Conservation (phyloP, 2,888 invertebrate genomes). For the Drosophila anceps region DNA sequence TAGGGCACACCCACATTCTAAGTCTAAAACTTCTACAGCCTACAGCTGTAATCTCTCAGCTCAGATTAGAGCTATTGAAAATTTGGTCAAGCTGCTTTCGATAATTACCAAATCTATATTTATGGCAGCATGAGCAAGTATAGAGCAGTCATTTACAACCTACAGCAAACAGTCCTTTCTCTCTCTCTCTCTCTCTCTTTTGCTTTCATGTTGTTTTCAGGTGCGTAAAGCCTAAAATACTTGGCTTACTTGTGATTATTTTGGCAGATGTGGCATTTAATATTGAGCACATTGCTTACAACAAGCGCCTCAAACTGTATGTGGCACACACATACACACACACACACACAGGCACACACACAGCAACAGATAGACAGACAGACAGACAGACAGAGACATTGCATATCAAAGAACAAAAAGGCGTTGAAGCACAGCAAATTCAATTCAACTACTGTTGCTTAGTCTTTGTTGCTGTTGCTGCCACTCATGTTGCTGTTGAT, state of each 20-base stretch:
- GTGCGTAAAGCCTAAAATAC: constrained; percentile 31
- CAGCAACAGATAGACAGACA: neutral
- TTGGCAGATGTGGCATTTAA: constrained; percentile 6
- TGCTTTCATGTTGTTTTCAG: constrained; percentile 20
- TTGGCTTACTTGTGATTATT: constrained; percentile 22
- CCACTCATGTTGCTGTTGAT: constrained; percentile 47
- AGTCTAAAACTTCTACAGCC: no score
- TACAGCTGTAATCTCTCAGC: no score
- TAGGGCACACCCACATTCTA: neutral
- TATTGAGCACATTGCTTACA: constrained; percentile 27
- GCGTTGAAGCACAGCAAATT: constrained; percentile 79
- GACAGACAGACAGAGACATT: constrained; percentile 7
- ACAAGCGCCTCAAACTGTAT: constrained; percentile 39
- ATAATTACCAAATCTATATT: neutral
- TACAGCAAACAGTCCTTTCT: neutral
- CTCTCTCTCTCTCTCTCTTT: neutral
- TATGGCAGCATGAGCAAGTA: neutral
- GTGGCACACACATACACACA: neutral
- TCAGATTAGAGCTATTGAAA: no score
- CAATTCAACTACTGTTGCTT: constrained; percentile 79
- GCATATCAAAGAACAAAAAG: constrained; percentile 73
- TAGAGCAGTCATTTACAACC: neutral
- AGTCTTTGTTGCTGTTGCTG: constrained; percentile 26
- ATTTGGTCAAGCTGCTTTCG: neutral
- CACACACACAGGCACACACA: neutral